These are phyloP conservation scores for Leptinotarsa peninsularis DNA, from an alignment of 2,888 invertebrate genomes.

Conservation along the genomic window DNA sequence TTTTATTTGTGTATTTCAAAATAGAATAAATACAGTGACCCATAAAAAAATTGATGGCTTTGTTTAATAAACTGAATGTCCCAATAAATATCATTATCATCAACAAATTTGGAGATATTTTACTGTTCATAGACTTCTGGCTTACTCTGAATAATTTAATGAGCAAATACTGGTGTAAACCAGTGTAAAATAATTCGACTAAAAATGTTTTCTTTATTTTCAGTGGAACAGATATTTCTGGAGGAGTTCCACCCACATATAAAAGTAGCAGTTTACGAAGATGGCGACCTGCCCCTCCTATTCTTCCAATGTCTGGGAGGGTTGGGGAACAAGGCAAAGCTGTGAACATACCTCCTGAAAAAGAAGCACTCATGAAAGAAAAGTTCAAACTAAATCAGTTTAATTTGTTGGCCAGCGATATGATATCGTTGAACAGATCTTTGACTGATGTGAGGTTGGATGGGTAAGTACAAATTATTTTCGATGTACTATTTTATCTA, in stretches of 20 bases:
- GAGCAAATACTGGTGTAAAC: no score
- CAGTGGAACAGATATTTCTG: conserved; percentile 34
- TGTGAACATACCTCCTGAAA: conserved; percentile 89
- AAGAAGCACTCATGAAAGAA: conserved; percentile 90
- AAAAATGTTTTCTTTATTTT: conserved; percentile 26
- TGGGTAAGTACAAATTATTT: conserved; percentile 71
- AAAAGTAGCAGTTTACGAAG: conserved; percentile 70
- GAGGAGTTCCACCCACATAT: conserved; percentile 60
- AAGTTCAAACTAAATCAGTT: conserved; percentile 99
- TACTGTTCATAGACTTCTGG: no score
- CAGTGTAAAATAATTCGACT: no score
- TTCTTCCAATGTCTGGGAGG: conserved; percentile 75
- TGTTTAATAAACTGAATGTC: no score
- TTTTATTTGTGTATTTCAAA: no score
- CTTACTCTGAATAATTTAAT: no score
- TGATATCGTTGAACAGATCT: conserved; percentile 96
- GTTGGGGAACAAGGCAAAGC: conserved; percentile 95
- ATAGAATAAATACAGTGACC: no score
- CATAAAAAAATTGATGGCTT: no score
- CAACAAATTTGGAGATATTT: no score
- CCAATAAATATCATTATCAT: no score
- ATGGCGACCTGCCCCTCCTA: conserved; percentile 81
- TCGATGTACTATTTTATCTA: no score
- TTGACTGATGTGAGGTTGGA: conserved; percentile 93
- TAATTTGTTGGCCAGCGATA: conserved; percentile 96